Conservation (phyloP, 2,797 vertebrate genomes). For the Phyllotis vaccarum region DNA sequence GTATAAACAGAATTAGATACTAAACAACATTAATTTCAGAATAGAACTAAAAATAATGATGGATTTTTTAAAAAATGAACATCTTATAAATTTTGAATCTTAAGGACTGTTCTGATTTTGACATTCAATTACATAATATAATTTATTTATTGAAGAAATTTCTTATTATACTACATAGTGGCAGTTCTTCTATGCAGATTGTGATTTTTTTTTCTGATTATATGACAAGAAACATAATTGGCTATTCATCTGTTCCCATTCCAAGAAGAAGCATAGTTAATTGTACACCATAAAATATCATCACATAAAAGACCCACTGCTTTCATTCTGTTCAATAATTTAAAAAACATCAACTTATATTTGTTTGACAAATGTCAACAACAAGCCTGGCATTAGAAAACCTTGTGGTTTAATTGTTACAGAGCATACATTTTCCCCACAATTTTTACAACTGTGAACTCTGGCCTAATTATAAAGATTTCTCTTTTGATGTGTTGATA, state of each 20-base stretch:
- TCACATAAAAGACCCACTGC: not conserved
- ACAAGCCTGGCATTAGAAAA: not conserved
- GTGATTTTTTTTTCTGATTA: not conserved
- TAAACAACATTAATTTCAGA: not conserved
- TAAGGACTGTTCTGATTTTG: not conserved
- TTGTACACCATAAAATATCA: not conserved
- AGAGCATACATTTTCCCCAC: not conserved
- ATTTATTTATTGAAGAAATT: not conserved
- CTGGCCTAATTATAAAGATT: not conserved
- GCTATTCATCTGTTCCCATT: not conserved
- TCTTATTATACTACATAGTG: not conserved
- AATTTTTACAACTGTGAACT: not conserved
- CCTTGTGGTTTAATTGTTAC: not conserved
- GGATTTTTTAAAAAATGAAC: not conserved
- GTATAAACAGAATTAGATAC: not conserved
- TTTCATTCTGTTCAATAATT: not conserved
- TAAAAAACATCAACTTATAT: not conserved
- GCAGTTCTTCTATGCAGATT: not conserved
- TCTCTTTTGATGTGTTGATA: not conserved
- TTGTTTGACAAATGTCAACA: not conserved
- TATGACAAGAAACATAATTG: not conserved
- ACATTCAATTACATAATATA: not conserved
- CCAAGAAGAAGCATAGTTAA: not conserved
- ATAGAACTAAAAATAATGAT: too few species aligned
- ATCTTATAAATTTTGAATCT: not conserved